A percentile compares a stretch with the other conserved stretches of the same genome.
phyloP scores from a whole-genome alignment of 2,113 vertebrate genomes.

The Scytalopus superciliaris region DNA sequence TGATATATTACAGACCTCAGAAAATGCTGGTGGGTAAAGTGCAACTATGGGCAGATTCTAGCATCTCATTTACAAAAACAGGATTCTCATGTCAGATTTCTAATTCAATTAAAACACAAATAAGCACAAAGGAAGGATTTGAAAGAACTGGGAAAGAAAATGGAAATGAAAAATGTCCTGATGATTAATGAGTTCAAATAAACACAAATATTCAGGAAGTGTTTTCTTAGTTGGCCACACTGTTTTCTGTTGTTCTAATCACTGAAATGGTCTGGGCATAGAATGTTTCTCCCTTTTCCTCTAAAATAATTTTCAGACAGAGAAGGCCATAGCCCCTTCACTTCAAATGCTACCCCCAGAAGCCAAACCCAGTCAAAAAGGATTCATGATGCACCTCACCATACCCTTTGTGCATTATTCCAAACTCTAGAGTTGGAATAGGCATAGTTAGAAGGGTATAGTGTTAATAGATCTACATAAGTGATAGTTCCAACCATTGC shows the following conservation, averaged over 20 bases:
- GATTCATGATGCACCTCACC: neutral
- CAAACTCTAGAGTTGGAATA: neutral
- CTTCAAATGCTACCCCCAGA: neutral
- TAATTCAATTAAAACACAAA: neutral
- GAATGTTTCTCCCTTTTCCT: neutral
- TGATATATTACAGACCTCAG: neutral
- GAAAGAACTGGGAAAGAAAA: neutral
- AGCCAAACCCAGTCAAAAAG: accelerated
- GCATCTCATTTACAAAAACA: neutral
- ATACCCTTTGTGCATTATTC: neutral
- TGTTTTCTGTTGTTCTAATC: neutral
- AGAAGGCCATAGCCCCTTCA: neutral
- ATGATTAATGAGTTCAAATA: neutral
- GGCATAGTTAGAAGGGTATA: neutral
- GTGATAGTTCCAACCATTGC: neutral
- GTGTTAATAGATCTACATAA: neutral
- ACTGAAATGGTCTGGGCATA: neutral
- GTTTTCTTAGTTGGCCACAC: neutral
- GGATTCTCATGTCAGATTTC: neutral
- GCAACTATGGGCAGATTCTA: neutral
- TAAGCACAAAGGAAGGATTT: neutral
- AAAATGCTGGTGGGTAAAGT: neutral
- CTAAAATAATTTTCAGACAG: neutral
- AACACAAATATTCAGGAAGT: neutral
- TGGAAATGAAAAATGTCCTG: neutral